phyloP scores from a whole-genome alignment of 2,113 vertebrate genomes.

The Peromyscus maniculatus region DNA sequence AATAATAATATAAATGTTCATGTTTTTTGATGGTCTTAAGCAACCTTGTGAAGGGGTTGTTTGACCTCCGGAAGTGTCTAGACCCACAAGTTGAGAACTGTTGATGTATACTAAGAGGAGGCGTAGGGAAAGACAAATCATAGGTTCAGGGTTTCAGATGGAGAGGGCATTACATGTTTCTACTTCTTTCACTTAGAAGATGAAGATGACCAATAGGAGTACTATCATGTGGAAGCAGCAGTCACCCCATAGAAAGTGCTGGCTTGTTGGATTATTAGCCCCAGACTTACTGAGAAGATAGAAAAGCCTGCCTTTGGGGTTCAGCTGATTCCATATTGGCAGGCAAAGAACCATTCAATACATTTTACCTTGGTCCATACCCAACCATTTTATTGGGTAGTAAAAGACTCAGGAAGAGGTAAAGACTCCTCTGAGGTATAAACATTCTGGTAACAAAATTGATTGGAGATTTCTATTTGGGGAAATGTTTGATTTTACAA shows the following conservation, averaged over 20 bases:
- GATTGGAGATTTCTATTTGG: neutral
- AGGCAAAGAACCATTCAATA: neutral
- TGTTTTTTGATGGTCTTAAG: neutral
- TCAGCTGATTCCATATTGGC: neutral
- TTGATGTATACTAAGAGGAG: neutral
- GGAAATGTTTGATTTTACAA: neutral
- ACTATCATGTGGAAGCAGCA: neutral
- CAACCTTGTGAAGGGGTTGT: neutral
- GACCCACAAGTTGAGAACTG: neutral
- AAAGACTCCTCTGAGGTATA: neutral
- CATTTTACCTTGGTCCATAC: neutral
- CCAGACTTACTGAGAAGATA: neutral
- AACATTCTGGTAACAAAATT: neutral
- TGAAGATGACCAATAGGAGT: neutral
- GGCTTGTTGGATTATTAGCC: neutral
- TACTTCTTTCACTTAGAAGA: neutral
- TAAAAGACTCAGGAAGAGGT: slow-evolving; percentile 10
- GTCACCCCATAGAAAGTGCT: neutral
- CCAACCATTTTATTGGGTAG: neutral
- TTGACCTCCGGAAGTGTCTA: neutral
- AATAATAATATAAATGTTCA: neutral
- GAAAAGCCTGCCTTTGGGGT: neutral
- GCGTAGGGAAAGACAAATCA: neutral
- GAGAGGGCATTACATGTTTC: neutral
- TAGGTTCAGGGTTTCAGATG: neutral